phyloP scores from a whole-genome alignment of 2,888 invertebrate genomes.

The Chrysolina oricalcia region DNA sequence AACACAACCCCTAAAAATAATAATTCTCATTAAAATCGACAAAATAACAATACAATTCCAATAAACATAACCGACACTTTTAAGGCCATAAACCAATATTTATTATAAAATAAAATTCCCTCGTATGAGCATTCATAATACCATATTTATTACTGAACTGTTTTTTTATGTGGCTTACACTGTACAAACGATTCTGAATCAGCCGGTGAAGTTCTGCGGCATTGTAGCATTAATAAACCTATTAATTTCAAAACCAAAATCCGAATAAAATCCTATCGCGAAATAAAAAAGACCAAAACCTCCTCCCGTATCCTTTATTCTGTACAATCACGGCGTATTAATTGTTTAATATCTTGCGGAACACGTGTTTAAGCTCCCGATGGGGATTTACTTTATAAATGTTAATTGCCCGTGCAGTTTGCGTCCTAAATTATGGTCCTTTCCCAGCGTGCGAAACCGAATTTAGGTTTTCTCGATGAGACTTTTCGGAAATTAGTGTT shows the following conservation, averaged over 20 bases:
- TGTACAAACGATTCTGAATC: constrained; percentile 48
- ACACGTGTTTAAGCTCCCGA: constrained; percentile 70
- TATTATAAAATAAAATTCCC: constrained; percentile 43
- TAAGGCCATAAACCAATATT: constrained; percentile 36
- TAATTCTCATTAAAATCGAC: constrained; percentile 16
- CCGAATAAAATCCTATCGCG: constrained; percentile 66
- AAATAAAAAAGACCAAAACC: constrained; percentile 64
- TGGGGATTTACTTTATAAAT: constrained; percentile 71
- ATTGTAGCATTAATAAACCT: constrained; percentile 67
- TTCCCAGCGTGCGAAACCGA: constrained; percentile 39
- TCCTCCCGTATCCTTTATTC: constrained; percentile 56
- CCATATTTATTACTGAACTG: constrained; percentile 52
- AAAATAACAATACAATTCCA: constrained; percentile 26
- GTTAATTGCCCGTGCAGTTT: constrained; percentile 67
- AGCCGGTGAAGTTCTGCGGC: constrained; percentile 57
- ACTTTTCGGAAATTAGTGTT: constrained; percentile 13
- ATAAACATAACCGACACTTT: constrained; percentile 21
- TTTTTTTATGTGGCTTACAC: constrained; percentile 48
- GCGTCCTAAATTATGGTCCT: constrained; percentile 59
- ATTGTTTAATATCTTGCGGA: constrained; percentile 71
- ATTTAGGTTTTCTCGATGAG: constrained; percentile 40
- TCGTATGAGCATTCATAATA: constrained; percentile 40
- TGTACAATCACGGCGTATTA: constrained; percentile 63
- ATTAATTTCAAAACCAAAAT: constrained; percentile 69
- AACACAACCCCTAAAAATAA: neutral